Evolutionary conservation across 2,113 vertebrate species (phyloP).

Genomic region (Acinonyx jubatus): DNA sequence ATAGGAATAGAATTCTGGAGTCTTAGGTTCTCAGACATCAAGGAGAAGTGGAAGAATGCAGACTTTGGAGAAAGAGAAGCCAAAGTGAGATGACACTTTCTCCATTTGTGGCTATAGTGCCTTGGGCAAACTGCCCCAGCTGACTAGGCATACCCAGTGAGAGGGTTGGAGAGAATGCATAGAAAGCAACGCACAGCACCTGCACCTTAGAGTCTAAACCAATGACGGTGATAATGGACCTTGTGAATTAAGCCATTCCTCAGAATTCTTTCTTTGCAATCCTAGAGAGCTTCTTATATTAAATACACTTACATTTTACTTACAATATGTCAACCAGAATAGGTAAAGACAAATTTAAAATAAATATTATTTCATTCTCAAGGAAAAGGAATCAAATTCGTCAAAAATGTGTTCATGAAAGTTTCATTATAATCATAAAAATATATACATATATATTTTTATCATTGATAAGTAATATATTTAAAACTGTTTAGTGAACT

Average conservation of each 20-base stretch:
- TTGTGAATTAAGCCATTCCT: background rate
- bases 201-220: background rate
- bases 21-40: background rate
- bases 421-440: background rate
- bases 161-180: background rate
- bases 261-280: background rate
- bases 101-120: background rate
- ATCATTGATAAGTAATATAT: background rate
- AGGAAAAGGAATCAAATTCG: background rate
- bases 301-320: background rate
- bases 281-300: background rate
- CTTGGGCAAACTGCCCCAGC: background rate
- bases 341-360: constrained; percentile 1
- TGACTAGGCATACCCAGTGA: background rate
- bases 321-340: background rate
- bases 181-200: background rate
- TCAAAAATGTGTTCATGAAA: background rate
- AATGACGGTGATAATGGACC: background rate
- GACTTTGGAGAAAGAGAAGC: background rate
- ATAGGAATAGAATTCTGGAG: background rate
- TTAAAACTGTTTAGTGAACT: constrained; percentile 15
- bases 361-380: background rate
- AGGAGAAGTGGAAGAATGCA: background rate
- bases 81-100: too few species aligned
- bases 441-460: background rate